Percentiles rank a stretch among this genome's conserved stretches.
phyloP scores from a whole-genome alignment of 2,113 vertebrate species.

The Lophochroa leadbeateri region DNA sequence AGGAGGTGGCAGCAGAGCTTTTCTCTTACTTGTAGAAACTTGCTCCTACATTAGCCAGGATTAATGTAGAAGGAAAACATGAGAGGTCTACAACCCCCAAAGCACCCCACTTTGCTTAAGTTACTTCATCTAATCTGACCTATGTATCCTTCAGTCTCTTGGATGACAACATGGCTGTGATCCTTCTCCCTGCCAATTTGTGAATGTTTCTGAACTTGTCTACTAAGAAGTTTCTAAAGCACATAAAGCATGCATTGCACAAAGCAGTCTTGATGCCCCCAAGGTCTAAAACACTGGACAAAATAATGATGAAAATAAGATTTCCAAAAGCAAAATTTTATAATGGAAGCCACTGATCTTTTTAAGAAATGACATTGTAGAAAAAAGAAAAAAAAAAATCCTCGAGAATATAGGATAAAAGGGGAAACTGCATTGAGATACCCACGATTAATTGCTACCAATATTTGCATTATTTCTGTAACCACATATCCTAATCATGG shows the following conservation, averaged over 20 bases:
- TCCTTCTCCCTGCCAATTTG: not conserved
- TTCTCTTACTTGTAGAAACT: not conserved
- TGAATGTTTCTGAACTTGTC: not conserved
- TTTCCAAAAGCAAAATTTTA: not conserved
- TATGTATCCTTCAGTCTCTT: not conserved
- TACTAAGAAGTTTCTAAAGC: not conserved
- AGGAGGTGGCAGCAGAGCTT: not conserved
- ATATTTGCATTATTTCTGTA: constrained; percentile 19
- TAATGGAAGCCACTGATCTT: not conserved
- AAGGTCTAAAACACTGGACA: not conserved
- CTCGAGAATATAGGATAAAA: not conserved
- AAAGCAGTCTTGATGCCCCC: not conserved
- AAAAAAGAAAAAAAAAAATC: not conserved
- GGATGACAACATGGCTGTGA: not conserved
- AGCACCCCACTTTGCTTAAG: not conserved
- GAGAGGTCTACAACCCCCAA: not conserved
- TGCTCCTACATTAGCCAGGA: not conserved
- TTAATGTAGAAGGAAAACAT: not conserved
- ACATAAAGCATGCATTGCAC: not conserved
- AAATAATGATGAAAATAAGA: not conserved
- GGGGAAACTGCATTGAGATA: not conserved
- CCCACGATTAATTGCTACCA: not conserved
- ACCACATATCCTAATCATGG: not conserved
- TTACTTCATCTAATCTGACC: not conserved
- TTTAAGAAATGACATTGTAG: not conserved